Evolutionary conservation across 2,113 vertebrate genomes (phyloP).

Genomic region (Megatriorchis doriae): DNA sequence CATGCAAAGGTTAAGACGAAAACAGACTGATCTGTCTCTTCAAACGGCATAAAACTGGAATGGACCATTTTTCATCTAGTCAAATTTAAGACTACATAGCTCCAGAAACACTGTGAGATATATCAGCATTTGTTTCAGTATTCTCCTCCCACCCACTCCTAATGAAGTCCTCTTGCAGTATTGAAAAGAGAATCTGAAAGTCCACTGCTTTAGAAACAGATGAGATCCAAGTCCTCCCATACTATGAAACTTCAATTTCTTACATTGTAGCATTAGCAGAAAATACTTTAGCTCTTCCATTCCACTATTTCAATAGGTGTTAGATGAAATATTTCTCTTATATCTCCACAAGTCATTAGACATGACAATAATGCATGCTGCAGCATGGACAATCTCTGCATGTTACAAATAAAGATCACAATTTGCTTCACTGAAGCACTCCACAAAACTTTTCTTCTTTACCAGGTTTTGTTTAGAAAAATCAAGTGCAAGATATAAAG

Average conservation of each 20-base stretch:
- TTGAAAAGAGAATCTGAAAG: rapidly evolving
- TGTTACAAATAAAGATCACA: rapidly evolving
- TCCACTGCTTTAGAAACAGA: neutral
- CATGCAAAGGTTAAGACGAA: neutral
- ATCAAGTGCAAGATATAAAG: neutral
- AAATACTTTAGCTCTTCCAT: neutral
- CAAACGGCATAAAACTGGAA: neutral
- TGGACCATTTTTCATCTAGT: neutral
- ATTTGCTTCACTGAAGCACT: neutral
- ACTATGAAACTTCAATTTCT: neutral
- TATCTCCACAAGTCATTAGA: neutral
- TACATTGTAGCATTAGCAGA: rapidly evolving
- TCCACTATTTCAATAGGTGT: neutral
- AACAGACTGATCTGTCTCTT: rapidly evolving
- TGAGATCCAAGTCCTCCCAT: neutral
- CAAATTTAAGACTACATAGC: neutral
- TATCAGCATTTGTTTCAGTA: neutral
- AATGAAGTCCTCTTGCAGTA: neutral
- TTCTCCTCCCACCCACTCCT: neutral
- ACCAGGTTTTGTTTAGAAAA: neutral
- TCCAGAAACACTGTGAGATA: neutral
- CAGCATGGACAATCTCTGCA: neutral
- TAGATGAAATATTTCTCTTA: neutral
- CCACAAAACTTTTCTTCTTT: too few species aligned
- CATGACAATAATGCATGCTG: neutral